These are phyloP conservation scores for Netelia virgata DNA, from an alignment of 2,888 invertebrate genomes.

Conservation along the genomic window DNA sequence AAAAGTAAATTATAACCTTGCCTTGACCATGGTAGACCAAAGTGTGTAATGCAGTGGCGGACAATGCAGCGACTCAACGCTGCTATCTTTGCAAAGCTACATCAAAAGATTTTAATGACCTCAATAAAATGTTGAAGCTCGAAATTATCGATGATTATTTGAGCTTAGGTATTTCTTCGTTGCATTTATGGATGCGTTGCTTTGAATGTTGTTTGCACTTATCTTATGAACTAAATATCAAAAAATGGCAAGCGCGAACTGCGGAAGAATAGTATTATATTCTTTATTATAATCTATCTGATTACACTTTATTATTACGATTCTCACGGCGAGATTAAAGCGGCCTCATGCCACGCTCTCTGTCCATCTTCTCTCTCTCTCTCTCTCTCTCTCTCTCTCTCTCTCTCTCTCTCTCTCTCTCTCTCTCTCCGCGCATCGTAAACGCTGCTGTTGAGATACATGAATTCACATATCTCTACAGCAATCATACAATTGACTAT, in stretches of 20 bases:
- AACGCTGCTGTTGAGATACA: too few species aligned
- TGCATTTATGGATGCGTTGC: conserved; percentile 68
- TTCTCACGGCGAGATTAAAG: too few species aligned
- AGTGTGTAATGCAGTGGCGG: conserved; percentile 63
- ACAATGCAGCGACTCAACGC: conserved; percentile 50
- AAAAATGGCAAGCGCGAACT: conserved; percentile 65
- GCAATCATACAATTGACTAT: too few species aligned
- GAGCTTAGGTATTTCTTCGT: conserved; percentile 61
- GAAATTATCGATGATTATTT: conserved; percentile 33
- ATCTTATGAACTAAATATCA: conserved; percentile 66
- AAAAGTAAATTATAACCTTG: conserved; percentile 57
- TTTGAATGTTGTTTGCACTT: conserved; percentile 69
- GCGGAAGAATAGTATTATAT: too few species aligned
- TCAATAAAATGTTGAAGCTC: conserved; percentile 9
- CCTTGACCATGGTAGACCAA: conserved; percentile 66
- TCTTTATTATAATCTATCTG: too few species aligned
- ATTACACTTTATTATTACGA: too few species aligned
- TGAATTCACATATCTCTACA: too few species aligned
- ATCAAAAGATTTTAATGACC: conserved; percentile 65
- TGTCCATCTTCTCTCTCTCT: too few species aligned
- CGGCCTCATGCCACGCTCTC: too few species aligned
- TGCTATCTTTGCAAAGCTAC: conserved; percentile 64
- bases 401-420: too few species aligned
- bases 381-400: too few species aligned
- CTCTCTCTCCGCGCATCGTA: too few species aligned